Percentiles rank a stretch among this genome's conserved stretches.
These are phyloP conservation scores for Chaetophractus vellerosus DNA, from an alignment of 2,797 vertebrate genomes.

Conservation along the genomic window DNA sequence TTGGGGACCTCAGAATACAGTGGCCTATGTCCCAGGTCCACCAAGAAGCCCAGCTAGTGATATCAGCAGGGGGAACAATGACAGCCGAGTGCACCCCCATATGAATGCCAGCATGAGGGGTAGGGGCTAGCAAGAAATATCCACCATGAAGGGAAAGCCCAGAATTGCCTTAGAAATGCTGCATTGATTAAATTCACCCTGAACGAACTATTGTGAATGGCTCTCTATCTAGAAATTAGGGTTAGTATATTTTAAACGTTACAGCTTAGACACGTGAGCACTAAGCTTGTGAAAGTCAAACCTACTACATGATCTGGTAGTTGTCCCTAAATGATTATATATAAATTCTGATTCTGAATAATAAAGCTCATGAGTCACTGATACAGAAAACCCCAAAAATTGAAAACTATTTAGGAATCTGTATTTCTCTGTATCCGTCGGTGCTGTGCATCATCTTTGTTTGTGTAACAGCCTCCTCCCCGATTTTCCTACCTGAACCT, in stretches of 20 bases:
- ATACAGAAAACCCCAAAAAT: neutral
- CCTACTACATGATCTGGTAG: neutral
- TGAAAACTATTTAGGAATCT: neutral
- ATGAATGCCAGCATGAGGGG: too few relatives aligned
- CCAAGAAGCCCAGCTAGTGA: neutral
- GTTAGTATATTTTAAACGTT: neutral
- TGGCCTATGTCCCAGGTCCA: neutral
- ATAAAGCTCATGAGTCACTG: neutral
- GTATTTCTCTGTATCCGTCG: neutral
- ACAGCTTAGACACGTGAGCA: neutral
- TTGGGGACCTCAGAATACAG: neutral
- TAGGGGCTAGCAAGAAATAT: neutral
- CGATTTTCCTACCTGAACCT: neutral
- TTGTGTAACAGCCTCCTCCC: neutral
- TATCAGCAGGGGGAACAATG: neutral
- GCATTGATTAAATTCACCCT: constrained; percentile 2
- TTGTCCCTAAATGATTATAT: neutral
- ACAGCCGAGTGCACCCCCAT: neutral
- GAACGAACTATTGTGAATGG: constrained; percentile 1
- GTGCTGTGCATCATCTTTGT: neutral
- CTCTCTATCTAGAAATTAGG: constrained; percentile 57
- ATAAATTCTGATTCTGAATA: neutral
- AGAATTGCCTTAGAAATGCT: neutral
- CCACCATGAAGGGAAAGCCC: neutral
- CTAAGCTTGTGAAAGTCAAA: neutral